Conservation (phyloP, 2,113 vertebrate genomes). For the Prochilodus magdalenae region DNA sequence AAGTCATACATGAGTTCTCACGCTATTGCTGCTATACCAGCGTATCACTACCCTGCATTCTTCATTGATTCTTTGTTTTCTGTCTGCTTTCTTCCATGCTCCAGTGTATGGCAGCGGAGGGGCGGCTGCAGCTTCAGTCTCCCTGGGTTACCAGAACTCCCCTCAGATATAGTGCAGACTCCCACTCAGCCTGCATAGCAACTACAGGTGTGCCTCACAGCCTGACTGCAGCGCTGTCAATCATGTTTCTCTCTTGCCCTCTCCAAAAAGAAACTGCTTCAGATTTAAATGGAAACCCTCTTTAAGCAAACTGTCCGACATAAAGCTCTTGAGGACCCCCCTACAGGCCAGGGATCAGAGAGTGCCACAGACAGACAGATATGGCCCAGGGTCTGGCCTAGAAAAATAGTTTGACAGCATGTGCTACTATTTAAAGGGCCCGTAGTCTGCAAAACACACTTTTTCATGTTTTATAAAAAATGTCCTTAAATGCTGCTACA, state of each 20-base stretch:
- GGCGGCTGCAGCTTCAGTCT: slow-evolving; percentile 36
- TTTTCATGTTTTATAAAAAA: too few relatives aligned
- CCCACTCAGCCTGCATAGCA: slow-evolving; percentile 49
- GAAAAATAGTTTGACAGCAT: background rate
- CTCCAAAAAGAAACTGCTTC: background rate
- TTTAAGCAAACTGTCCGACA: background rate
- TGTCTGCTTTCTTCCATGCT: slow-evolving; percentile 25
- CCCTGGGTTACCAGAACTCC: slow-evolving; percentile 43
- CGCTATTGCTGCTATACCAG: background rate
- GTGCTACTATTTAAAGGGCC: too few relatives aligned
- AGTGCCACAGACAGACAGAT: background rate
- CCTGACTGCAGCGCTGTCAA: slow-evolving; percentile 16
- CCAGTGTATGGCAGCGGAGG: background rate
- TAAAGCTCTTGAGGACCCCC: background rate
- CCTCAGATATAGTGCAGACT: slow-evolving; percentile 14
- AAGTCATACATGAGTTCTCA: background rate
- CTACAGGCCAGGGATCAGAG: background rate
- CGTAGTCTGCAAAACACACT: too few relatives aligned
- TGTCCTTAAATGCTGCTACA: too few relatives aligned
- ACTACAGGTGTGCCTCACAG: slow-evolving; percentile 7
- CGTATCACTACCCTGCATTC: background rate
- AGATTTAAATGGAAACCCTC: background rate
- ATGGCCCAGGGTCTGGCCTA: background rate
- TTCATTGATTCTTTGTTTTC: slow-evolving; percentile 1
- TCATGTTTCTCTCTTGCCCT: background rate